Conservation (phyloP, 2,888 invertebrate genomes). For the Lacanobia wlatinum region DNA sequence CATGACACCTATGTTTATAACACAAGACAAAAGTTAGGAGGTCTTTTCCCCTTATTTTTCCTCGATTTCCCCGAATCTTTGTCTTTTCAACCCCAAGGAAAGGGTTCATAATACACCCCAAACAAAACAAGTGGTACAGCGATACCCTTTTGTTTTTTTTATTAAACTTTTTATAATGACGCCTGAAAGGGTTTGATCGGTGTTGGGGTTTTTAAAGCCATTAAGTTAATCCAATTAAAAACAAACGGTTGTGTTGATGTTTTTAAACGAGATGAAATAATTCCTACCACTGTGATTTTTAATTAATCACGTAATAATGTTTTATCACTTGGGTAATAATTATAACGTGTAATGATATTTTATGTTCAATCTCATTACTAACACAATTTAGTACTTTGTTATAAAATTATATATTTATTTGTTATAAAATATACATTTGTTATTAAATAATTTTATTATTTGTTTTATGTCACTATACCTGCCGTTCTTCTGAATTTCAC, state of each 20-base stretch:
- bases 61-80: neutral
- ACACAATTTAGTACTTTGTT: too few relatives aligned
- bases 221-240: constrained; percentile 50
- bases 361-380: too few relatives aligned
- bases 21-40: neutral
- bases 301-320: neutral
- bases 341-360: too few relatives aligned
- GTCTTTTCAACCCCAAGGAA: constrained; percentile 22
- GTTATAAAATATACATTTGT: too few relatives aligned
- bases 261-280: constrained; percentile 26
- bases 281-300: neutral
- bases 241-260: constrained; percentile 39
- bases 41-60: neutral
- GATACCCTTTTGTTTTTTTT: constrained; percentile 46
- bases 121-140: constrained; percentile 49
- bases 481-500: too few relatives aligned
- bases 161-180: constrained; percentile 44
- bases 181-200: constrained; percentile 39
- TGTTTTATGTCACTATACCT: too few relatives aligned
- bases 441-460: too few relatives aligned
- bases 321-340: neutral
- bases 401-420: too few relatives aligned
- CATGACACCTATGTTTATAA: neutral
- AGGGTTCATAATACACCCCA: constrained; percentile 18
- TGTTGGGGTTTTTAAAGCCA: constrained; percentile 20